Percentiles rank a stretch among this genome's conserved stretches.
Conservation (phyloP, 2,113 vertebrate species). For the Larimichthys polyactis region DNA sequence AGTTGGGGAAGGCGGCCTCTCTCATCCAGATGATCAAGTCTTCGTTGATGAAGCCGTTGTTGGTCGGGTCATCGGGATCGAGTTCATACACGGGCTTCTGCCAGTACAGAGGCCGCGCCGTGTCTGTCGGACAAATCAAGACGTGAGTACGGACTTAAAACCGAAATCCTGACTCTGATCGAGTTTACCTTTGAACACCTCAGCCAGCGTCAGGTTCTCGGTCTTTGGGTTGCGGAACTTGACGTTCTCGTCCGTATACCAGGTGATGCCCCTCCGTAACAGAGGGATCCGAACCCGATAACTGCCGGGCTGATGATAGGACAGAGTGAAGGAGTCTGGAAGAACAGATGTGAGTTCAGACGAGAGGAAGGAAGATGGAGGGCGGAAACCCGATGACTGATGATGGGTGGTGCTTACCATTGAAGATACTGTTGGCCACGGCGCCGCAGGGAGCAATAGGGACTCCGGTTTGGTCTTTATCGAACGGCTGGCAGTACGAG, state of each 20-base stretch:
- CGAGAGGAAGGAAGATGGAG: neutral
- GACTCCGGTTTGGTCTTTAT: slow-evolving; percentile 59
- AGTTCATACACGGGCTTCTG: slow-evolving; percentile 85
- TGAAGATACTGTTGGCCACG: slow-evolving; percentile 95
- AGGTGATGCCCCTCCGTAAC: slow-evolving; percentile 86
- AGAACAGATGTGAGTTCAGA: slow-evolving; percentile 17
- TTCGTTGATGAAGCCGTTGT: slow-evolving; percentile 91
- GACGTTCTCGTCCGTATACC: slow-evolving; percentile 96
- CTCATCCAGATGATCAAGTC: slow-evolving; percentile 94
- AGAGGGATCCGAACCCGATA: slow-evolving; percentile 76
- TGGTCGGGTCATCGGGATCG: slow-evolving; percentile 77
- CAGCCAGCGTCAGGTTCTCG: slow-evolving; percentile 77
- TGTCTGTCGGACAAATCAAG: slow-evolving; percentile 77
- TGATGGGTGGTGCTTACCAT: slow-evolving; percentile 82
- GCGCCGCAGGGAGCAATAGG: slow-evolving; percentile 92
- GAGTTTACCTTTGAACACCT: slow-evolving; percentile 86
- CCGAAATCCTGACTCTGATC: neutral
- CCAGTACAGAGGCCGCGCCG: slow-evolving; percentile 87
- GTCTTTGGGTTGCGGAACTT: slow-evolving; percentile 90
- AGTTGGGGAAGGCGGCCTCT: slow-evolving; percentile 91
- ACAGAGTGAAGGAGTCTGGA: slow-evolving; percentile 79
- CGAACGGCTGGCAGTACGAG: slow-evolving; percentile 85
- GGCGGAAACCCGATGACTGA: neutral
- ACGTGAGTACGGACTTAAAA: neutral
- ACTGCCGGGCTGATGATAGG: slow-evolving; percentile 64